phyloP scores from a whole-genome alignment of 2,797 vertebrate genomes.

The Pempheris klunzingeri region DNA sequence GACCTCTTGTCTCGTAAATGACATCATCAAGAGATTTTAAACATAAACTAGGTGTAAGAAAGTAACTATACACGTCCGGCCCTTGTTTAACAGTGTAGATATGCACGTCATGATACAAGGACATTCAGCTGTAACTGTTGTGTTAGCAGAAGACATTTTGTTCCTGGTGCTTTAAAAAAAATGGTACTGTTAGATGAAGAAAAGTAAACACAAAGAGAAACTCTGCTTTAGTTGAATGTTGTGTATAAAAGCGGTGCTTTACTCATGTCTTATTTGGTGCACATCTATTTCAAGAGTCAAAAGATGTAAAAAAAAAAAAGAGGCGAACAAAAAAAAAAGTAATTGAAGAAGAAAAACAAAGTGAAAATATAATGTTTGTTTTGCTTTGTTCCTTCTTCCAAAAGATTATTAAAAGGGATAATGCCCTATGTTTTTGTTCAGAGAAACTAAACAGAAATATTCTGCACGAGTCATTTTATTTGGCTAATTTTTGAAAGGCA shows the following conservation, averaged over 20 bases:
- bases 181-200: constrained; percentile 21
- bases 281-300: constrained; percentile 41
- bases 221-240: not conserved
- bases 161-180: not conserved
- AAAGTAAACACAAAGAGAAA: constrained; percentile 24
- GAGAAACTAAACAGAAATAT: constrained; percentile 53
- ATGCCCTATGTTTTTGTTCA: constrained; percentile 45
- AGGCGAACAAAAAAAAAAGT: constrained; percentile 29
- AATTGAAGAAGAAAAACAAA: constrained; percentile 21
- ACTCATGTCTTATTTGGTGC: constrained; percentile 42
- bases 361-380: not conserved
- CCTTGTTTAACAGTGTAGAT: constrained; percentile 15
- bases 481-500: constrained; percentile 70
- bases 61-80: constrained; percentile 34
- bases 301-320: constrained; percentile 21
- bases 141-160: constrained; percentile 2
- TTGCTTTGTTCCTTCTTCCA: constrained; percentile 18
- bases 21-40: constrained; percentile 39
- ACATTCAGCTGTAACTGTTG: constrained; percentile 12
- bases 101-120: constrained; percentile 2
- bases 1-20: constrained; percentile 21
- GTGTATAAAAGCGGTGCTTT: constrained; percentile 51
- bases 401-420: constrained; percentile 65
- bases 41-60: constrained; percentile 50
- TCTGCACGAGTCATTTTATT: constrained; percentile 48